Evolutionary conservation across 2,888 invertebrate genomes (phyloP), one percentile per base, ranked within the genome.

Genomic region (Synanthedon vespiformis): DNA sequence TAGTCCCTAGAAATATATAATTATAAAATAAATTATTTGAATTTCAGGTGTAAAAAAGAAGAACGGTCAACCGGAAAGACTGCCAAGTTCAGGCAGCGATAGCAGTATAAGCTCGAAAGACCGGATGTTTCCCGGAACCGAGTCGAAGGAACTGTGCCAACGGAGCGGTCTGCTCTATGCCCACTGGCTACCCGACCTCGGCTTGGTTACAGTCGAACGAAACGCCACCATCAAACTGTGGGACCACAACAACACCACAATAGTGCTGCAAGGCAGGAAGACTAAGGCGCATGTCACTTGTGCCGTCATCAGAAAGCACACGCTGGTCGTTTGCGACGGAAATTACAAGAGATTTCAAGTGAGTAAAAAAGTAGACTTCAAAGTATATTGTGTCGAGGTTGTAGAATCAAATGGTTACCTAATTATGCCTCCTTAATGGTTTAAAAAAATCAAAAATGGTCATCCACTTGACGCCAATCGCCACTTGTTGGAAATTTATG

Each of bases 181-280:
- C 53, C 86, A 78, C 62, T 80, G 77, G 71, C 51, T 82, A 0
- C 58, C 58, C 8, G 72, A 72, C 12, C 52, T 70, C 1, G 81
- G 84, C 0, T 64, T 88, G 1, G 61, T 88, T 3, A 84, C 83
- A 0, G 73, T 88, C 0, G 84, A 85, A 52, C 68, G 65, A 11
- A 85, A 84, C 51, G 81, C 79, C 0, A 75, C 74, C 0, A 74
- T 86, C 2, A 86, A 87, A 53, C 64, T 86, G 4, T 88, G 88
- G 88, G 68, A 73, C 49, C 61, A 62, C 6, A 63, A 72, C 4
- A 74, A 78, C 48, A 48, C 85, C 2, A 57, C 64, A 0, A 6
- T 22, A n/a, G 77, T 88, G 41, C 56, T 88, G 48, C 72, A 77
- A 14, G 76, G 77, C 8, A 64, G 80, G n/a, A 80, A 81, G 51